phyloP scores from a whole-genome alignment of 2,113 vertebrate genomes.

The Apaloderma vittatum region DNA sequence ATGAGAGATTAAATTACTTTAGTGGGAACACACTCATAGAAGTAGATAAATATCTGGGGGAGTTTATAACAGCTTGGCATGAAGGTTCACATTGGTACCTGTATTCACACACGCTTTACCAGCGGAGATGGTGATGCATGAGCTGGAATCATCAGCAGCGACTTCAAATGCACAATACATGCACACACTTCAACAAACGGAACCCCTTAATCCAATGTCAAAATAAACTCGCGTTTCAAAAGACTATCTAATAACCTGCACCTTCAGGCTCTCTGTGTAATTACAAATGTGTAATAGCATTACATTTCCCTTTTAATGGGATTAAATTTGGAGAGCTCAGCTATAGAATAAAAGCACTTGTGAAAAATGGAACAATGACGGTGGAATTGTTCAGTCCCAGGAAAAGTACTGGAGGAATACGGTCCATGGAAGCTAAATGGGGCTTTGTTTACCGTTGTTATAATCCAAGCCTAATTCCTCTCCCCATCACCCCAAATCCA shows the following conservation, averaged over 20 bases:
- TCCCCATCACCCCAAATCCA: constrained; percentile 1
- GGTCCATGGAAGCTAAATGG: not conserved
- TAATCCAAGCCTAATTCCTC: constrained; percentile 47
- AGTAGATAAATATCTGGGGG: not conserved
- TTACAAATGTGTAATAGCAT: not conserved
- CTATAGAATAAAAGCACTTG: constrained; percentile 1
- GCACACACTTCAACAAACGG: not conserved
- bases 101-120: not conserved
- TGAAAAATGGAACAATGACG: not conserved
- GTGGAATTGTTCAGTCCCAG: not conserved
- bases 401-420: constrained; percentile 4
- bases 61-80: not conserved
- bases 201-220: not conserved
- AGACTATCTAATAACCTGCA: not conserved
- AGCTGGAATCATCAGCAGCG: not conserved
- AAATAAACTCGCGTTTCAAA: not conserved
- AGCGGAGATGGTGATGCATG: not conserved
- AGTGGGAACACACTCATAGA: not conserved
- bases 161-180: not conserved
- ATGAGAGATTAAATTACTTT: not conserved
- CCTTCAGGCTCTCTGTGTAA: not conserved
- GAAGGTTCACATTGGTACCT: not conserved
- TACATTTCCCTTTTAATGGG: not conserved
- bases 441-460: constrained; percentile 40
- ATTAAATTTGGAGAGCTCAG: constrained; percentile 10